Base-by-base conservation (phyloP, 1,140 invertebrate genomes). In the Venturia canescens region DNA sequence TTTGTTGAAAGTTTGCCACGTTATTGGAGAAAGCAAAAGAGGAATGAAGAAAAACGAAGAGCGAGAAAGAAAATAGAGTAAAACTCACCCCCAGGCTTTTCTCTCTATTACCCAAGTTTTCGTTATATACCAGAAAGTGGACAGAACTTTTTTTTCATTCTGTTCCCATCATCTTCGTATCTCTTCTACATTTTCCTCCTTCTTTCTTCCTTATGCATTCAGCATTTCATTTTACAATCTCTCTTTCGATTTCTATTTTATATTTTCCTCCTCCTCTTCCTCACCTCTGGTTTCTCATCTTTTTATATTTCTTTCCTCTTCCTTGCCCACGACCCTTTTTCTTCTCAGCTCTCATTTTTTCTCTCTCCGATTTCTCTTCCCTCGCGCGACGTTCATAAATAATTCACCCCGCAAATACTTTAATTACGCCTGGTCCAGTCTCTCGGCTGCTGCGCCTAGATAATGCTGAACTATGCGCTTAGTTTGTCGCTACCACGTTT, bases 331-430 rank as follows among this genome's bases (percentile, higher is more conserved):
- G 3, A 5, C 67, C 3, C 29, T n/a, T 70, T 38, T 57, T 23
- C 44, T 79, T 6, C 44, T 57, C 31, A 13, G 18, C 31, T 21
- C 26, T 57, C 57, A 26, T 50, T 67, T 69, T 26, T 44, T 63
- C 23, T n/a, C 48, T 27, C 63, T 80, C n/a, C 21, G 44, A n/a
- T 38, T 50, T 67, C 18, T 57, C 31, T 26, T 27, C 44, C 53
- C n/a, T 50, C 76, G 53, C 79, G 26, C 60, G 1, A 26, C 71
- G 78, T 82, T 83, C 84, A 85, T 84, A 83, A 86, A 78, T 83
- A 84, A 84, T 85, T 85, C 84, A 83, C 21, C 66, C 74, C 38
- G 74, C 80, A 83, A 86, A 86, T 82, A 84, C 80, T 86, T 84
- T 84, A 85, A 86, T 86, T 86, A 80, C 77, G 29, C 57, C 21